Evolutionary conservation across 30 jellyfish, hydroid and myxozoan species (phyloP), one percentile per base, ranked within the genome.

Genomic region (Cassiopea xamachana): DNA sequence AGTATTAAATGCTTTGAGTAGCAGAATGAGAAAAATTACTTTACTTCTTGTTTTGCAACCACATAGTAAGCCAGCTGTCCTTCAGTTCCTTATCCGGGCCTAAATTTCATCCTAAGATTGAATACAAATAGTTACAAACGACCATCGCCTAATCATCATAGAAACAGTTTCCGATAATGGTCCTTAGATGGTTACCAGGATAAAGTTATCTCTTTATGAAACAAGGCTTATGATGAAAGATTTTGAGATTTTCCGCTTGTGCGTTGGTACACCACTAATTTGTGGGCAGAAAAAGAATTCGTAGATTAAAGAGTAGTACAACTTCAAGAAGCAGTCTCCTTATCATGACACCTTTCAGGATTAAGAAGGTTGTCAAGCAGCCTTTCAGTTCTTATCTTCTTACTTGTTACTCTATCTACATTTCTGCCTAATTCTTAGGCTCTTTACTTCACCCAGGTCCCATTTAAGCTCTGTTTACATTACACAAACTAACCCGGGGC

Each of bases 221-320:
- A 10, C 10, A 55, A 55, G 12, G 64, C 64, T 0, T 10, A 10
- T 55, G 12, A 10, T 10, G 64, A 55, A 10, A 55, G 64, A 55
- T 0, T 55, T 3, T 10, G 64, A 6, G 7, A 55, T 10, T 75
- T 46, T 46, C 16, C 69, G 67, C 84, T 46, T 3, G 68, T 75
- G 81, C n/a, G 9, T 18, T 45, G 69, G 69, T 1, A 3, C 8
- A 46, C 84, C 84, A 75, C 69, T 46, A 75, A 75, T 75, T 75
- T 75, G 84, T 13, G 84, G 84, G 70, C 19, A 75, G 74, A 17
- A 0, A 64, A 7, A 14, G 74, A 64, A 64, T 64, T 14, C 1
- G 15, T 13, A 13, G 74, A 64, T 64, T 9, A 64, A 4, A 59
- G 14, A 6, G 69, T 27, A 27, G 39, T 27, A 27, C 39, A 27